Percentiles rank a stretch among this genome's conserved stretches.
phyloP scores from a whole-genome alignment of 2,113 vertebrate species.

The Platichthys flesus region DNA sequence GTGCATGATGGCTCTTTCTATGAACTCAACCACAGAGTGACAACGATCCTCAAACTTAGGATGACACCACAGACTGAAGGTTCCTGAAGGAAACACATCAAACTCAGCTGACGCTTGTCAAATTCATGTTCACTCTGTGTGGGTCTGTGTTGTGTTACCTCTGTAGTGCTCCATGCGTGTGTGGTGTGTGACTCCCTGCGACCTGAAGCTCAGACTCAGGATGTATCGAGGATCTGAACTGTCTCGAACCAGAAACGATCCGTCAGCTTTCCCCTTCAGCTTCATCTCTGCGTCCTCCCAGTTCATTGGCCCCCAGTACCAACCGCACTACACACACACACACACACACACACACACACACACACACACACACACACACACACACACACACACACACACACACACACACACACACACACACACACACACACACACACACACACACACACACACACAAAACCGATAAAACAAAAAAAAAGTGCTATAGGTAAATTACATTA shows the following conservation, averaged over 20 bases:
- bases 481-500: no score
- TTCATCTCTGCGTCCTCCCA: constrained; percentile 96
- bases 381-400: constrained; percentile 3
- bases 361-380: background rate
- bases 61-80: constrained; percentile 95
- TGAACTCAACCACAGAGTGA: constrained; percentile 95
- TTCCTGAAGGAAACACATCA: constrained; percentile 76
- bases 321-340: constrained; percentile 83
- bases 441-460: no score
- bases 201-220: constrained; percentile 97
- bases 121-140: background rate
- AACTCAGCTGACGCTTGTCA: background rate
- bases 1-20: constrained; percentile 94
- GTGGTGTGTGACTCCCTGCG: constrained; percentile 88
- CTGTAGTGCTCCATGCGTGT: constrained; percentile 81
- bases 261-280: constrained; percentile 94
- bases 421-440: no score
- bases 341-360: constrained; percentile 10
- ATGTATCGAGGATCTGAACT: constrained; percentile 97
- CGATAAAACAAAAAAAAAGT: no score
- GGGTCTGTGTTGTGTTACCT: constrained; percentile 47
- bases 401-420: constrained; percentile 3
- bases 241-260: constrained; percentile 96
- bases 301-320: constrained; percentile 94
- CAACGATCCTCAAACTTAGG: constrained; percentile 95